Base-by-base conservation (phyloP, 1,140 invertebrate genomes). In the Drosophila arizonae region DNA sequence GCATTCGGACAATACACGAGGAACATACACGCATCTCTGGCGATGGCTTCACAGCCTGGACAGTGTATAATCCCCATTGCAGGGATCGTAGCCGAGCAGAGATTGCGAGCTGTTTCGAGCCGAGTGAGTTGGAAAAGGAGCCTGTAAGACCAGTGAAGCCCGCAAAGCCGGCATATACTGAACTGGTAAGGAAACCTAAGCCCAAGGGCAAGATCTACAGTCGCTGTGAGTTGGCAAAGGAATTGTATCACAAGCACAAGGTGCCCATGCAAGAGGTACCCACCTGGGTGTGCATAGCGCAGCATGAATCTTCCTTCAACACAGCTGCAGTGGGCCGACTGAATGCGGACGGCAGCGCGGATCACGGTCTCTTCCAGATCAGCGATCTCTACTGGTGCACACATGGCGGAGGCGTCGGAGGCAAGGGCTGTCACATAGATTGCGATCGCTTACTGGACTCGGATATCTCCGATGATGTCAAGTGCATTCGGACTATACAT, bases 231-330 rank as follows among this genome's bases (percentile, higher is more conserved):
- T 81, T 96, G 17, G 95, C 94, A 13, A 90, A 92, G 43, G 94
- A 95, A 75, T 91, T 96, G 6, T 77, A 81, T 9, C 79, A 91
- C 4, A 90, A 93, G 26, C 92, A 93, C 89, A 94, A 93, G 17
- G 90, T 94, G 17, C 92, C 93, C 3, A 90, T 91, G 41, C 89
- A 93, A 4, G 92, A 95, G 69, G 88, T 95, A 26, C 90, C 94
- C n/a, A 94, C 93, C 13, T 95, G 95, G 95, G 94, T 96, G n/a
- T 96, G 95, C 92, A 95, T 96, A 62, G 94, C 94, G 0, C 92
- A 93, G 70, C 94, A 95, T 90, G 95, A 96, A 90, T 96, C 95
- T 0, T 91, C 93, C 1, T 95, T 93, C 81, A 94, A 96, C 79
- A 96, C 95, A 2, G 91, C 93, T 0, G 95, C 95, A 0, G 90